These are phyloP conservation scores for Saccostrea cuccullata DNA, from an alignment of 1,140 invertebrate genomes.

Conservation along the genomic window DNA sequence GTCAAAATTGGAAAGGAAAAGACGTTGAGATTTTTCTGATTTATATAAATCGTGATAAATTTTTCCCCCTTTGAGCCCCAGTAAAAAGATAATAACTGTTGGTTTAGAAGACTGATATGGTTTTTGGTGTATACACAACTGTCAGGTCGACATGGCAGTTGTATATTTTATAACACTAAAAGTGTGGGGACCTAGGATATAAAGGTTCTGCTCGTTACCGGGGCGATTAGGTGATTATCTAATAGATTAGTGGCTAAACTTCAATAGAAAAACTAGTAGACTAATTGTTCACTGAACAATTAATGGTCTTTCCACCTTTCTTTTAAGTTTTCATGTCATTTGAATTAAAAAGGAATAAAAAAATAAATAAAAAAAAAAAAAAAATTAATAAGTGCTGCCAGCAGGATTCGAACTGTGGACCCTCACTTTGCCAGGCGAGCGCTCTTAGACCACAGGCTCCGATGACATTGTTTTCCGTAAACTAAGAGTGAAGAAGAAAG, in stretches of 20 bases:
- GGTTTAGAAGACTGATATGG: constrained; percentile 29
- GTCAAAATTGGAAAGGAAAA: background rate
- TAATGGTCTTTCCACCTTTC: too few species aligned
- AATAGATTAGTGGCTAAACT: constrained; percentile 21
- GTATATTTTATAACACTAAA: constrained; percentile 21
- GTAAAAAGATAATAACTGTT: constrained; percentile 32
- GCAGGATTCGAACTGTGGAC: too few species aligned
- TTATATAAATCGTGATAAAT: background rate
- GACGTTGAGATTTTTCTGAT: background rate
- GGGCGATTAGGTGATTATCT: constrained; percentile 15
- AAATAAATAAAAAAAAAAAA: too few species aligned
- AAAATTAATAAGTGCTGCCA: too few species aligned
- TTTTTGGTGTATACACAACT: constrained; percentile 33
- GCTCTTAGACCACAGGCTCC: too few species aligned
- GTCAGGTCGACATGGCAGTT: constrained; percentile 27
- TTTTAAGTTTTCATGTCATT: too few species aligned
- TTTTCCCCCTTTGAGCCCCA: background rate
- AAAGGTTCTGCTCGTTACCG: background rate
- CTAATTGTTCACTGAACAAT: too few species aligned
- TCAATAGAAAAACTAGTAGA: constrained; percentile 28
- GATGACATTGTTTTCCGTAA: too few species aligned
- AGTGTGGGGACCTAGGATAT: constrained; percentile 1
- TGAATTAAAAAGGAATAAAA: too few species aligned
- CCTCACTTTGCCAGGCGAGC: too few species aligned
- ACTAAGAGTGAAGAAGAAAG: too few species aligned